phyloP scores from a whole-genome alignment of 1,140 invertebrate species.

The Euglossa dilemma region DNA sequence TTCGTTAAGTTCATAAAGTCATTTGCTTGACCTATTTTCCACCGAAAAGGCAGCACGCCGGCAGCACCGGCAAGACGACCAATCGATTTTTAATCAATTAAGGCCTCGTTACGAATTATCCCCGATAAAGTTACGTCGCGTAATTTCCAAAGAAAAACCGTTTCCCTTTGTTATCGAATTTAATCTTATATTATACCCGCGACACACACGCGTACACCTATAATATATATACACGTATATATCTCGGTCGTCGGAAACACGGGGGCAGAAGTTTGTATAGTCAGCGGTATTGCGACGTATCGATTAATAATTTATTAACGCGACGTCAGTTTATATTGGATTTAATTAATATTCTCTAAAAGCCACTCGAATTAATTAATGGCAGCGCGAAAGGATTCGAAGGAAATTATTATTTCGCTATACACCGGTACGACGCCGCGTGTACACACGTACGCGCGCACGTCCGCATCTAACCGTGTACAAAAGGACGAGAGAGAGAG shows the following conservation, averaged over 20 bases:
- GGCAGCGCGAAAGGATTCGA: not conserved
- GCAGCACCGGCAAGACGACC: not conserved
- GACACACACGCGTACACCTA: too few species aligned
- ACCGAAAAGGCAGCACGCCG: not conserved
- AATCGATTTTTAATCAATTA: constrained; percentile 33
- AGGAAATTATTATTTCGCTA: constrained; percentile 5
- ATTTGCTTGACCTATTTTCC: constrained; percentile 29
- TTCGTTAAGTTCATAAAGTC: constrained; percentile 32
- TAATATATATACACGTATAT: too few species aligned
- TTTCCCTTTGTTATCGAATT: not conserved
- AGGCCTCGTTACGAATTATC: constrained; percentile 7
- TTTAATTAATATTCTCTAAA: constrained; percentile 18
- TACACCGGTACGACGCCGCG: not conserved
- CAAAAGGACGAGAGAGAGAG: too few species aligned
- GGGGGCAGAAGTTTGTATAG: too few species aligned
- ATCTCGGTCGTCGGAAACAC: too few species aligned
- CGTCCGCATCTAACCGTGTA: not conserved
- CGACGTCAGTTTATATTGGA: constrained; percentile 7
- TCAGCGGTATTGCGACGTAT: not conserved
- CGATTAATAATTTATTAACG: constrained; percentile 29
- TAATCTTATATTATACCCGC: not conserved
- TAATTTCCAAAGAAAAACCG: not conserved
- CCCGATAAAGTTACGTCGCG: not conserved
- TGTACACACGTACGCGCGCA: not conserved
- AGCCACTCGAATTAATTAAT: constrained; percentile 10